These are phyloP conservation scores for Ochotona princeps DNA, from an alignment of 2,113 vertebrate species.

Conservation along the genomic window DNA sequence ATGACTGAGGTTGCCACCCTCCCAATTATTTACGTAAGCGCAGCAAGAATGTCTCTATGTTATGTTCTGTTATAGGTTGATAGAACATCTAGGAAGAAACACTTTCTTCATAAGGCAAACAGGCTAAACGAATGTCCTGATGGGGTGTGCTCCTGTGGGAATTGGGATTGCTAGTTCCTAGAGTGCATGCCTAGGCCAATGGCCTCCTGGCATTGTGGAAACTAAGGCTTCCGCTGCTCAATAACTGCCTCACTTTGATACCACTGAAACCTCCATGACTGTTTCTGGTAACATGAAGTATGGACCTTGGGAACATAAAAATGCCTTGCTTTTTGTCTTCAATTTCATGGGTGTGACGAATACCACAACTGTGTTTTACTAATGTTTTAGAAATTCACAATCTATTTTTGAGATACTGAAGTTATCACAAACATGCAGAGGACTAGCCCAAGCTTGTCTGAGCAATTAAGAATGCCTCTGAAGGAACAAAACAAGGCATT, in stretches of 20 bases:
- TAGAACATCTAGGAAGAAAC: background rate
- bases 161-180: background rate
- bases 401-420: background rate
- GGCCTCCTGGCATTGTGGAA: background rate
- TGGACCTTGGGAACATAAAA: background rate
- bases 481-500: background rate
- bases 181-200: background rate
- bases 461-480: background rate
- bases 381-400: background rate
- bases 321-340: background rate
- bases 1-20: background rate
- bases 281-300: background rate
- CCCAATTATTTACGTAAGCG: no score
- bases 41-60: background rate
- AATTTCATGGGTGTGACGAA: background rate
- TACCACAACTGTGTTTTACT: background rate
- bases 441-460: background rate
- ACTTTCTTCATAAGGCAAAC: background rate
- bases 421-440: background rate
- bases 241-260: background rate
- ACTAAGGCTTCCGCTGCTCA: background rate
- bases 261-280: background rate
- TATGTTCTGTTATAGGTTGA: background rate
- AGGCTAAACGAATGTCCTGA: background rate
- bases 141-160: background rate